Evolutionary conservation across 2,888 invertebrate species (phyloP).

Genomic region (Biston stratarius): DNA sequence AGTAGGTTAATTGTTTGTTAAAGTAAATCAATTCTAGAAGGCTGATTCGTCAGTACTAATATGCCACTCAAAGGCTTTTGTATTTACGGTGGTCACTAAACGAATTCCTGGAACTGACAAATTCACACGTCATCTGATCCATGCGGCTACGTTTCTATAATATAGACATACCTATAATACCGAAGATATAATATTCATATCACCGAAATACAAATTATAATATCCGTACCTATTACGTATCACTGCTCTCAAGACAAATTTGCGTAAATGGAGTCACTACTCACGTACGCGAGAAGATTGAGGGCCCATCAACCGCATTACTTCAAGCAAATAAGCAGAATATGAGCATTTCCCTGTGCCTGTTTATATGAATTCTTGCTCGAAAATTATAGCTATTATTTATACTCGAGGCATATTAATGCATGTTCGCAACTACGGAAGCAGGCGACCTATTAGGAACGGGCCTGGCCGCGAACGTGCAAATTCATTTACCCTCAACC

Average conservation of each 20-base stretch:
- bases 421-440: slow-evolving; percentile 48
- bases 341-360: slow-evolving; percentile 44
- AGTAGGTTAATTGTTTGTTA: no score
- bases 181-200: not conserved
- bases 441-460: slow-evolving; percentile 50
- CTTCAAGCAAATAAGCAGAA: slow-evolving; percentile 47
- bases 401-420: slow-evolving; percentile 57
- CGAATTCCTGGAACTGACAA: no score
- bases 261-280: slow-evolving; percentile 24
- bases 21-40: no score
- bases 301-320: slow-evolving; percentile 38
- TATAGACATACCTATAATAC: not conserved
- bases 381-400: slow-evolving; percentile 55
- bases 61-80: no score
- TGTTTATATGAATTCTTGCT: slow-evolving; percentile 55
- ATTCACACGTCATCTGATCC: no score
- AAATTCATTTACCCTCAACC: slow-evolving; percentile 46
- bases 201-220: not conserved
- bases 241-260: slow-evolving; percentile 17
- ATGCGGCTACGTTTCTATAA: not conserved
- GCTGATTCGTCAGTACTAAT: no score
- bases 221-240: not conserved
- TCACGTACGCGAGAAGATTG: slow-evolving; percentile 36
- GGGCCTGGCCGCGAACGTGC: slow-evolving; percentile 37
- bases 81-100: no score